phyloP scores from a whole-genome alignment of 2,113 vertebrate species.

The Garra rufa region DNA sequence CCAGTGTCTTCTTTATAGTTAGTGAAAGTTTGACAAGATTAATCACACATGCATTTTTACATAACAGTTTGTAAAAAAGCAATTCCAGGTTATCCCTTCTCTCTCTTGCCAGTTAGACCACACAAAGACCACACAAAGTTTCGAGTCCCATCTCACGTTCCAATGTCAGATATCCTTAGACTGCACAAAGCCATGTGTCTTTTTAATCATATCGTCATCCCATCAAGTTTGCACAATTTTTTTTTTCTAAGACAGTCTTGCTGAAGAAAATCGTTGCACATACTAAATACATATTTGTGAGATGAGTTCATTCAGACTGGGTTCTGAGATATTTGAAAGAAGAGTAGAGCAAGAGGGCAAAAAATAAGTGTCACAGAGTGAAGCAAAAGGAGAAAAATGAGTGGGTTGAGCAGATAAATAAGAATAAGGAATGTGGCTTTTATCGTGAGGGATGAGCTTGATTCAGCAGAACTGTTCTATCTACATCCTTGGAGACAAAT shows the following conservation, averaged over 20 bases:
- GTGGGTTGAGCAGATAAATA: slow-evolving; percentile 3
- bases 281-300: background rate
- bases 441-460: slow-evolving; percentile 34
- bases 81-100: background rate
- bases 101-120: background rate
- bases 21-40: background rate
- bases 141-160: background rate
- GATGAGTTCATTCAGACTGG: background rate
- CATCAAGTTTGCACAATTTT: background rate
- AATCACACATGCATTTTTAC: background rate
- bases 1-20: slow-evolving; percentile 26
- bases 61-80: background rate
- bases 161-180: background rate
- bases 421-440: background rate
- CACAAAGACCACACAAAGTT: background rate
- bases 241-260: background rate
- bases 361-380: background rate
- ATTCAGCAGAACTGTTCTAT: slow-evolving; percentile 21
- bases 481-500: slow-evolving; percentile 7
- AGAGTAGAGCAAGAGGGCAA: background rate
- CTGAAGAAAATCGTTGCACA: background rate
- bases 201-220: background rate
- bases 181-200: background rate
- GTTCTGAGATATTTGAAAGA: slow-evolving; percentile 8
- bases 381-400: background rate